These are phyloP conservation scores for Emesis furor DNA, from an alignment of 2,888 invertebrate species.

Conservation along the genomic window DNA sequence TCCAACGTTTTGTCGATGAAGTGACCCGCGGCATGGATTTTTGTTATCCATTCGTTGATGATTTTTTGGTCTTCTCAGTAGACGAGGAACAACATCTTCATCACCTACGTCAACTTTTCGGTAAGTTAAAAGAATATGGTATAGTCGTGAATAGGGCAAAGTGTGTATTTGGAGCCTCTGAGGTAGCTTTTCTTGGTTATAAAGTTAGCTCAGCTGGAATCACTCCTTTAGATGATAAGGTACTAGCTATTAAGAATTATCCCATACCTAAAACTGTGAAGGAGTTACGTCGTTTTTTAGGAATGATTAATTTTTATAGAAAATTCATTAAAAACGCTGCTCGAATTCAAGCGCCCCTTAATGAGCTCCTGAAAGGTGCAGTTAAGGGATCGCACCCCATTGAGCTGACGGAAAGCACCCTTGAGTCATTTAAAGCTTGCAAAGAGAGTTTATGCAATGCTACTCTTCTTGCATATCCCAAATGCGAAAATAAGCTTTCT, in stretches of 20 bases:
- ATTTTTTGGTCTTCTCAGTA: background rate
- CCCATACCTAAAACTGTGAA: too few species aligned
- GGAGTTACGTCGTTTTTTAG: too few species aligned
- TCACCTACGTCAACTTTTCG: background rate
- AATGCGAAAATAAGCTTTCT: background rate
- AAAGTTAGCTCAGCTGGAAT: too few species aligned
- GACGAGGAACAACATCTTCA: background rate
- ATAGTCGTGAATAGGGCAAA: background rate
- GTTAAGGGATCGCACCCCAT: background rate
- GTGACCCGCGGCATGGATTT: background rate
- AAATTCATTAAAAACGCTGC: background rate
- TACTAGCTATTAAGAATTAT: background rate
- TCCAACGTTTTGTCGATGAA: background rate
- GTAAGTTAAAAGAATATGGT: background rate
- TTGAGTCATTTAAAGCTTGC: background rate
- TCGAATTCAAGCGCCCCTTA: background rate
- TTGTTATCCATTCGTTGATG: background rate
- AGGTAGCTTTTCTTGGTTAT: background rate
- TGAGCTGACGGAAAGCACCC: background rate
- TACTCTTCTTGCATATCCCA: too few species aligned
- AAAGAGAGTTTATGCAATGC: background rate
- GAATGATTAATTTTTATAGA: background rate
- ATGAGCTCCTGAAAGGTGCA: background rate
- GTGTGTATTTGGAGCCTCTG: background rate
- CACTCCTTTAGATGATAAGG: background rate